Evolutionary conservation across 2,113 vertebrate species (phyloP).

Genomic region (Phaethon lepturus): DNA sequence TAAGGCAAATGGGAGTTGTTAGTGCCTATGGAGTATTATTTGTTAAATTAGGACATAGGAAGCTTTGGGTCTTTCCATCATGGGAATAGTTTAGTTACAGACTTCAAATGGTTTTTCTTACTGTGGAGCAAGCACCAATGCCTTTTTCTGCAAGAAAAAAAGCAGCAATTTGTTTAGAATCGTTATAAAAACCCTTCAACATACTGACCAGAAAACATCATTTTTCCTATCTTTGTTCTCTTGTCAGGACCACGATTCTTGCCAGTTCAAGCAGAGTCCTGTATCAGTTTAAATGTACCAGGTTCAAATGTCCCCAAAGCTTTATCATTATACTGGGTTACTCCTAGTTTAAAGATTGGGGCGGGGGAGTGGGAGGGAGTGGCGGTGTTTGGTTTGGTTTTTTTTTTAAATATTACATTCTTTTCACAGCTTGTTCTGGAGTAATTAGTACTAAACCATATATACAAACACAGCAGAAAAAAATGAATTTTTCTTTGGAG

Average conservation of each 20-base stretch:
- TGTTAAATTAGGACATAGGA: not conserved
- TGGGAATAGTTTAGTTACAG: not conserved
- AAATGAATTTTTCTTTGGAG: not conserved
- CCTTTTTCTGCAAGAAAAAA: not conserved
- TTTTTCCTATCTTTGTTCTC: not conserved
- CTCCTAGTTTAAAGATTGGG: not conserved
- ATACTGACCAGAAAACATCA: not conserved
- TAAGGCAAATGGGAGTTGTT: not conserved
- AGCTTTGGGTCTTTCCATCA: not conserved
- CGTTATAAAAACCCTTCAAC: not conserved
- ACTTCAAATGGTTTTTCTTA: not conserved
- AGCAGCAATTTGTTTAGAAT: not conserved
- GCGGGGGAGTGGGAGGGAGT: too few relatives aligned
- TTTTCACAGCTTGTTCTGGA: not conserved
- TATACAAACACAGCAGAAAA: not conserved
- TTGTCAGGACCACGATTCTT: not conserved
- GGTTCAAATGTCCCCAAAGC: not conserved
- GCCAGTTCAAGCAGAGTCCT: not conserved
- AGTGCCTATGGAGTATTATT: not conserved
- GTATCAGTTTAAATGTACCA: not conserved
- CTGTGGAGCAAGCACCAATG: not conserved
- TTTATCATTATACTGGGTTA: not conserved
- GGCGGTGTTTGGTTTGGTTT: not conserved
- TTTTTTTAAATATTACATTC: not conserved
- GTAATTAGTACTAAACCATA: not conserved